Evolutionary conservation across 2,888 invertebrate genomes (phyloP).

Genomic region (Stramonita haemastoma): DNA sequence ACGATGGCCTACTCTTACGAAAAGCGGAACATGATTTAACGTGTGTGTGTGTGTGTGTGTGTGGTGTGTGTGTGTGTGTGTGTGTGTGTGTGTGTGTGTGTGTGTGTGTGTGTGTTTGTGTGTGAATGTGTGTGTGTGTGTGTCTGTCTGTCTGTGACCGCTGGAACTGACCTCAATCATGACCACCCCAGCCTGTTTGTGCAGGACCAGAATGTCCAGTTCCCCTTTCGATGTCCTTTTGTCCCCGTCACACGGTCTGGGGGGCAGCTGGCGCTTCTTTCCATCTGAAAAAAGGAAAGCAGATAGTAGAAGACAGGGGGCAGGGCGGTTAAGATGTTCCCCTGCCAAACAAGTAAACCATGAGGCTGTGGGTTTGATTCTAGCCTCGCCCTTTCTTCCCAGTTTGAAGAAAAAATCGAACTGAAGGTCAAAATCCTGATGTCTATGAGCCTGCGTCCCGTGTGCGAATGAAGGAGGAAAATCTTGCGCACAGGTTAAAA

Average conservation of each 20-base stretch:
- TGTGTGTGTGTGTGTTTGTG: background rate
- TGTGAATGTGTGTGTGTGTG: background rate
- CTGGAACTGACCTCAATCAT: slow-evolving; percentile 5
- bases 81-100: background rate
- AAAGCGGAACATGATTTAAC: background rate
- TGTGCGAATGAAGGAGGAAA: no score
- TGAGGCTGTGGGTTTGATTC: no score
- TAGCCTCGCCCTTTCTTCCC: no score
- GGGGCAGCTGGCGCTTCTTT: background rate
- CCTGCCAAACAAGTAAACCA: no score
- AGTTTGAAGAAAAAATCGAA: no score
- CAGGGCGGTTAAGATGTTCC: no score
- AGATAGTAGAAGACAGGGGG: no score
- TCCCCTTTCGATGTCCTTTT: background rate
- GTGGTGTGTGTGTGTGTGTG: background rate
- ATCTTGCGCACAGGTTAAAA: no score
- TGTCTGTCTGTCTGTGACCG: no score
- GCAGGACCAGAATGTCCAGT: slow-evolving; percentile 7
- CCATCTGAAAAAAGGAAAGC: background rate
- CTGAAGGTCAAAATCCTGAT: no score
- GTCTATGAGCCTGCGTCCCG: no score
- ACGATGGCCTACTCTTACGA: no score
- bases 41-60: background rate
- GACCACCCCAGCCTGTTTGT: background rate
- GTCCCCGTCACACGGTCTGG: background rate